A percentile compares a stretch with the other conserved stretches of the same genome.
These are phyloP conservation scores for Actinopyga echinites DNA, from an alignment of 53 echinoderm and acorn worm species.

Conservation along the genomic window DNA sequence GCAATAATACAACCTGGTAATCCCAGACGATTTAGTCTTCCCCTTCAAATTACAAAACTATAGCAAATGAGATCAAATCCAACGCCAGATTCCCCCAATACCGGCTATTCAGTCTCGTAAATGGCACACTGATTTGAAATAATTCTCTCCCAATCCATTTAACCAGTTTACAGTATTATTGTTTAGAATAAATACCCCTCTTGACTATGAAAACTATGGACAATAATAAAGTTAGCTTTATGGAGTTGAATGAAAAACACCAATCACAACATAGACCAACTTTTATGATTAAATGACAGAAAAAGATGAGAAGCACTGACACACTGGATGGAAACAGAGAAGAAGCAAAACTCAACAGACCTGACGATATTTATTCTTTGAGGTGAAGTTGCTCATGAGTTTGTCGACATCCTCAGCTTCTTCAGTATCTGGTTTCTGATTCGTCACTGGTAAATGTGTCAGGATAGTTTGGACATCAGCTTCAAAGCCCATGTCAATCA, in stretches of 20 bases:
- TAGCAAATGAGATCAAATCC: neutral
- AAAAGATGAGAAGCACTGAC: no score
- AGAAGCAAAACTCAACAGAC: conserved; percentile 31
- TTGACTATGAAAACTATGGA: no score
- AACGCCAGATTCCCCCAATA: neutral
- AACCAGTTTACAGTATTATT: no score
- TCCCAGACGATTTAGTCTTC: no score
- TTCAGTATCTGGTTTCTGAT: conserved; percentile 96
- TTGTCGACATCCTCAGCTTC: conserved; percentile 79
- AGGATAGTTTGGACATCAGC: conserved; percentile 97
- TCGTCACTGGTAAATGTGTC: conserved; percentile 87
- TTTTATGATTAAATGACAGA: no score
- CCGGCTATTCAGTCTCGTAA: neutral
- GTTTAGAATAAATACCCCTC: no score
- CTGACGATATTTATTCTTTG: conserved; percentile 93
- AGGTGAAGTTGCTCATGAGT: conserved; percentile 78
- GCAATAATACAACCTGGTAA: neutral
- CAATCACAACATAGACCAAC: no score
- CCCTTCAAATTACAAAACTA: no score
- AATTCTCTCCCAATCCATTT: conserved; percentile 42
- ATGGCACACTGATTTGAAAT: conserved; percentile 12
- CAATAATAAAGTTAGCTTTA: no score
- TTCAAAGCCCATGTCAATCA: conserved; percentile 99
- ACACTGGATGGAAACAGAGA: neutral
- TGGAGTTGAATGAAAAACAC: no score